Evolutionary conservation across 1,140 invertebrate species (phyloP).

Genomic region (Luehdorfia chinensis): DNA sequence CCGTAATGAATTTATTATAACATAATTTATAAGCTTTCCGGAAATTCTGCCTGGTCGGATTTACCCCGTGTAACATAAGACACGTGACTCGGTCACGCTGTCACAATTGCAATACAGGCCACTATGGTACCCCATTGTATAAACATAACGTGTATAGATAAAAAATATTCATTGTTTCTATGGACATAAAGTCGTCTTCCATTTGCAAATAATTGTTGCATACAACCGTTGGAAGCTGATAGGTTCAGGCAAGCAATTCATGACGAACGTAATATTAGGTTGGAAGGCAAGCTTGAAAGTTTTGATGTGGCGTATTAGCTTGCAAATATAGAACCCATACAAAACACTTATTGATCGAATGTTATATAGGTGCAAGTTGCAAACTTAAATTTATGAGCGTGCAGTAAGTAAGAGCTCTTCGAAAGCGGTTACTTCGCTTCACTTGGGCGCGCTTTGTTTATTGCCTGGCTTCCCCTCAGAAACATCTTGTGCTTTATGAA

Average conservation of each 20-base stretch:
- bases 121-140: no score
- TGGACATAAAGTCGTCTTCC: not conserved
- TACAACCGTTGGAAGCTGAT: constrained; percentile 1
- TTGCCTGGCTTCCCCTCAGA: constrained; percentile 58
- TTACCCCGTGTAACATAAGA: constrained; percentile 49
- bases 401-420: constrained; percentile 60
- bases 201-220: not conserved
- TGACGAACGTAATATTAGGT: constrained; percentile 59
- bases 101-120: constrained; percentile 28
- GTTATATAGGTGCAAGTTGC: constrained; percentile 66
- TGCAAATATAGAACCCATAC: constrained; percentile 73
- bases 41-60: constrained; percentile 40
- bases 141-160: no score
- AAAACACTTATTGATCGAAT: constrained; percentile 74
- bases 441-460: constrained; percentile 57
- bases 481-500: constrained; percentile 65
- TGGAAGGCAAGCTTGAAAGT: constrained; percentile 54
- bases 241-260: constrained; percentile 5
- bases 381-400: constrained; percentile 71
- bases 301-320: constrained; percentile 69
- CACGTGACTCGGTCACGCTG: constrained; percentile 41
- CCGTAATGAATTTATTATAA: constrained; percentile 31
- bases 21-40: constrained; percentile 34
- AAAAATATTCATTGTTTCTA: no score
- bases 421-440: constrained; percentile 53